These are phyloP conservation scores for Poecilia latipinna DNA, from an alignment of 2,113 vertebrate genomes.

Conservation along the genomic window DNA sequence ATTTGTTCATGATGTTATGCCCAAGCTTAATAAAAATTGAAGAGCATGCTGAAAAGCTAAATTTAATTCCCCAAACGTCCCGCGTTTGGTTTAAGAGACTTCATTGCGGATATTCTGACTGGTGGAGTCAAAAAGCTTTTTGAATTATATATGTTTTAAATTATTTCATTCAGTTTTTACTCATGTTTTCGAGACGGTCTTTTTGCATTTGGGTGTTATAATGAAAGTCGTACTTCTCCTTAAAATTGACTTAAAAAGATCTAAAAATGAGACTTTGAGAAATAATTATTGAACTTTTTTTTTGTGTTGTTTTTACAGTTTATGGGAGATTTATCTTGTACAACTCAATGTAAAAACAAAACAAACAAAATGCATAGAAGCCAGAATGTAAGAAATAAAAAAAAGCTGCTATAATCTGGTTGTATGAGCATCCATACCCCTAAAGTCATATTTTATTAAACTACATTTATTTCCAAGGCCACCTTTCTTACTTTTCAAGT, in stretches of 20 bases:
- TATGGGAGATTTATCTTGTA: too few relatives aligned
- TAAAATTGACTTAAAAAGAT: background rate
- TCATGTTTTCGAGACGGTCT: background rate
- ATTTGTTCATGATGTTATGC: background rate
- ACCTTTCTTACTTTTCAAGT: background rate
- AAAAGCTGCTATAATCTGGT: background rate
- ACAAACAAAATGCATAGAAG: background rate
- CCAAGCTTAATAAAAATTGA: background rate
- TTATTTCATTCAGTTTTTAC: background rate
- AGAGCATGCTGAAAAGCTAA: background rate
- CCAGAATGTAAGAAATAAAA: background rate
- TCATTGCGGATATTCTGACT: background rate
- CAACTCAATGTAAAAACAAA: too few relatives aligned
- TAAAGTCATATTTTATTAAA: background rate
- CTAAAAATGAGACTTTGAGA: background rate
- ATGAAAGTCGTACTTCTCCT: background rate
- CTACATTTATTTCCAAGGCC: background rate
- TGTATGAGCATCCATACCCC: background rate
- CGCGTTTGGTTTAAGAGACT: background rate
- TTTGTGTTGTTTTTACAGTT: too few relatives aligned
- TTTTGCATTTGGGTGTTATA: background rate
- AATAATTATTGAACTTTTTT: background rate
- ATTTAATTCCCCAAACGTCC: background rate
- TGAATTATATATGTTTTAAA: background rate
- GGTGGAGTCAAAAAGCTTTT: background rate